Evolutionary conservation across 2,888 invertebrate species (phyloP).

Genomic region (Sceliomorpha sp.): DNA sequence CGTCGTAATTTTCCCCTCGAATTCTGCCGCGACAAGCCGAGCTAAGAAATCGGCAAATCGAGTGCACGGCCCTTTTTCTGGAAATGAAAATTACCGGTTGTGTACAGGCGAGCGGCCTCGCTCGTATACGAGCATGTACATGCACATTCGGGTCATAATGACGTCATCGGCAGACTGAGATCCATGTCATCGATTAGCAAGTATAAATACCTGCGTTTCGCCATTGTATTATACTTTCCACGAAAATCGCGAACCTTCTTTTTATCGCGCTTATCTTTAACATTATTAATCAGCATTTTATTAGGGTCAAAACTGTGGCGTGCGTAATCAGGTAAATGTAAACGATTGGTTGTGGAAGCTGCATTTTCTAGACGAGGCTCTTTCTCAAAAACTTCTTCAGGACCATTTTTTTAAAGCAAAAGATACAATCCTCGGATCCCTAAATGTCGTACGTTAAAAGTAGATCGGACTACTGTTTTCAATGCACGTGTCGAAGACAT

Average conservation of each 20-base stretch:
- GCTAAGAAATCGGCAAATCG: conserved; percentile 27
- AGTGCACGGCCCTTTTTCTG: conserved; percentile 32
- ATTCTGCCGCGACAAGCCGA: neutral
- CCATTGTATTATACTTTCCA: conserved; percentile 20
- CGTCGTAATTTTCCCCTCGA: conserved; percentile 4
- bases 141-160: conserved; percentile 56
- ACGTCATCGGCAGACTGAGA: conserved; percentile 59
- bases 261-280: conserved; percentile 17
- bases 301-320: too few relatives aligned
- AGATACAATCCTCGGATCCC: too few relatives aligned
- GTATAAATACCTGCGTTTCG: conserved; percentile 59
- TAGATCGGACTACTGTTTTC: too few relatives aligned
- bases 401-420: too few relatives aligned
- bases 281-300: too few relatives aligned
- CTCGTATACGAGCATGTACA: conserved; percentile 20
- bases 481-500: too few relatives aligned
- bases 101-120: too few relatives aligned
- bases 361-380: too few relatives aligned
- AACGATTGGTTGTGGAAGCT: too few relatives aligned
- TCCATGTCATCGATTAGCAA: conserved; percentile 64
- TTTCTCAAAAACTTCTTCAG: too few relatives aligned
- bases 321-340: too few relatives aligned
- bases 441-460: too few relatives aligned
- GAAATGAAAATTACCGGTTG: conserved; percentile 20
- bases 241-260: conserved; percentile 5